Conservation (phyloP, 2,113 vertebrate species). For the Oncorhynchus clarkii region DNA sequence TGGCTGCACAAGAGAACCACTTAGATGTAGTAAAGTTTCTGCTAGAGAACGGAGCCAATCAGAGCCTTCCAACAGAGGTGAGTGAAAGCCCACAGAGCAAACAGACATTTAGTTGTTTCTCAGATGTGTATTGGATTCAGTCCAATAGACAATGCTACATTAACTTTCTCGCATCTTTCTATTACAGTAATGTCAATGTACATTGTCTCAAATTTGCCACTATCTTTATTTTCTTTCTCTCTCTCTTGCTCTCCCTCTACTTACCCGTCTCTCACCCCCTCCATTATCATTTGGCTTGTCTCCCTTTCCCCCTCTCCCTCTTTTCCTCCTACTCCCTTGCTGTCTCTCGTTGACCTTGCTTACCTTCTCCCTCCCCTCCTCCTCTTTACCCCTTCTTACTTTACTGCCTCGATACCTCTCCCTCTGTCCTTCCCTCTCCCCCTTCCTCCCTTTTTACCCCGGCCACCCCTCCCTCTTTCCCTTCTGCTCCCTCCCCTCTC, state of each 20-base stretch:
- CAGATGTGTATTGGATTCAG: neutral
- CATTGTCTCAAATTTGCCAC: neutral
- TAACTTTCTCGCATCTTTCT: neutral
- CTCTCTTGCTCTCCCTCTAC: neutral
- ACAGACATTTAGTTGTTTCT: neutral
- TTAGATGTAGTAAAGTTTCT: constrained; percentile 96
- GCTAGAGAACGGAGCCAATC: constrained; percentile 95
- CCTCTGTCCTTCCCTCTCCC: neutral
- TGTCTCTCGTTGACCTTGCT: neutral
- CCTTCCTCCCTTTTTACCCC: constrained; percentile 39
- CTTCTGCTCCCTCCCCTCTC: neutral
- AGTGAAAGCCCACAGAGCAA: constrained; percentile 30
- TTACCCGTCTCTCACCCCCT: neutral
- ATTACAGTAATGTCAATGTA: neutral
- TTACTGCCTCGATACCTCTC: neutral
- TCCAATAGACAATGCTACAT: neutral
- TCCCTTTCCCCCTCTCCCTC: neutral
- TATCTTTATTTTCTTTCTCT: neutral
- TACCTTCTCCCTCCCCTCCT: neutral
- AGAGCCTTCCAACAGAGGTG: constrained; percentile 96
- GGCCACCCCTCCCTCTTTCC: constrained; percentile 60
- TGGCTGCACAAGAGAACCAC: constrained; percentile 98
- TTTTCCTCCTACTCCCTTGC: neutral
- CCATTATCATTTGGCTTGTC: neutral
- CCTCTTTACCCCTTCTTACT: neutral